phyloP scores from a whole-genome alignment of 2,113 vertebrate genomes.

The Ancistrus triradiatus region DNA sequence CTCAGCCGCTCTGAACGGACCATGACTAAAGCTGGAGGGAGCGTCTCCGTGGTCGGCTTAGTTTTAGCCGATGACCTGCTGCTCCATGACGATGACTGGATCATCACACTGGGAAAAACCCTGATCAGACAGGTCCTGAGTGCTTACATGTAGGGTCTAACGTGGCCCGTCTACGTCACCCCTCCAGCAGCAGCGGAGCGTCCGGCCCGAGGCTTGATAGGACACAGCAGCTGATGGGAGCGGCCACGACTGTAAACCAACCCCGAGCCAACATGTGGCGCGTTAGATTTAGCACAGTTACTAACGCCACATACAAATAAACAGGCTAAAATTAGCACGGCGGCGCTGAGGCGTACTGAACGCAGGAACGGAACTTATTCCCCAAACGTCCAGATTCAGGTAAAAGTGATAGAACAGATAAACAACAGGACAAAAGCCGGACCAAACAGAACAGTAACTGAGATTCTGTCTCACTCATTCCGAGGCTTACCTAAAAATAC shows the following conservation, averaged over 20 bases:
- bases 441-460: no score
- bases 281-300: conserved; percentile 81
- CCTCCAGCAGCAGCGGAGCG: conserved; percentile 49
- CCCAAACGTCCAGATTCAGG: background rate
- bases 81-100: conserved; percentile 53
- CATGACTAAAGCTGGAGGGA: background rate
- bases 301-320: conserved; percentile 75
- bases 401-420: no score
- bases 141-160: no score
- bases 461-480: no score
- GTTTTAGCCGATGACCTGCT: conserved; percentile 34
- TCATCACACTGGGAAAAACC: conserved; percentile 40
- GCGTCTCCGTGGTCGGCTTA: conserved; percentile 2
- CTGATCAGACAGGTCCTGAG: background rate
- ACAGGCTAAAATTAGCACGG: conserved; percentile 62
- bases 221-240: conserved; percentile 68
- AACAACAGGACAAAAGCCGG: no score
- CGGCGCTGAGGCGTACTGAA: conserved; percentile 23
- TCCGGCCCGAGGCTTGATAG: conserved; percentile 61
- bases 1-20: background rate
- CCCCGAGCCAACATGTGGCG: conserved; percentile 53
- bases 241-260: conserved; percentile 45
- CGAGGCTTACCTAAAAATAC: conserved; percentile 85
- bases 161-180: conserved; percentile 51
- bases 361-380: conserved; percentile 49